Conservation (phyloP, 2,888 invertebrate species). For the Lottia gigantea region DNA sequence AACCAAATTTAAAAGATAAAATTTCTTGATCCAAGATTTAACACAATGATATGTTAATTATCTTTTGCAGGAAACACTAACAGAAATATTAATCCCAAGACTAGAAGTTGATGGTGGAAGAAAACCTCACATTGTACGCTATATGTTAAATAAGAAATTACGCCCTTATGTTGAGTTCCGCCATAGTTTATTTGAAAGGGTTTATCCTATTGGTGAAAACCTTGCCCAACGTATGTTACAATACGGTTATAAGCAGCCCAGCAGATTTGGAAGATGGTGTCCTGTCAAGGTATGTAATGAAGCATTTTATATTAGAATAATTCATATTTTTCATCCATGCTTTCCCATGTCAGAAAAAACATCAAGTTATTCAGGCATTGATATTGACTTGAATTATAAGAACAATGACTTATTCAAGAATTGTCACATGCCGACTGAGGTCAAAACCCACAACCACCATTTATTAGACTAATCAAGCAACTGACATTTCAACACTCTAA, state of each 20-base stretch:
- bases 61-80: conserved; percentile 58
- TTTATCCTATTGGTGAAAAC: conserved; percentile 62
- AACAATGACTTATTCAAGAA: no score
- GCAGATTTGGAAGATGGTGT: conserved; percentile 68
- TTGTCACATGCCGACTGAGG: no score
- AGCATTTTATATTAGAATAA: no score
- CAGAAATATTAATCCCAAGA: conserved; percentile 62
- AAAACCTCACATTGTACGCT: conserved; percentile 66
- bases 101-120: conserved; percentile 62
- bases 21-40: no score
- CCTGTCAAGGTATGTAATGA: conserved; percentile 61
- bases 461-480: no score
- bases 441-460: no score
- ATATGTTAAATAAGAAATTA: conserved; percentile 59
- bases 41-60: conserved; percentile 22
- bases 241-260: conserved; percentile 66
- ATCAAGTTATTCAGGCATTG: no score
- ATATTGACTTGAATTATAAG: no score
- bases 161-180: conserved; percentile 54
- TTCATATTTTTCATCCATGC: no score
- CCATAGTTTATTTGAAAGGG: conserved; percentile 66
- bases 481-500: no score
- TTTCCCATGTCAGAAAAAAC: no score
- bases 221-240: conserved; percentile 63
- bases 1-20: no score